A percentile compares a stretch with the other conserved stretches of the same genome.
Conservation (phyloP, 1,140 invertebrate genomes). For the Drosophila albomicans region DNA sequence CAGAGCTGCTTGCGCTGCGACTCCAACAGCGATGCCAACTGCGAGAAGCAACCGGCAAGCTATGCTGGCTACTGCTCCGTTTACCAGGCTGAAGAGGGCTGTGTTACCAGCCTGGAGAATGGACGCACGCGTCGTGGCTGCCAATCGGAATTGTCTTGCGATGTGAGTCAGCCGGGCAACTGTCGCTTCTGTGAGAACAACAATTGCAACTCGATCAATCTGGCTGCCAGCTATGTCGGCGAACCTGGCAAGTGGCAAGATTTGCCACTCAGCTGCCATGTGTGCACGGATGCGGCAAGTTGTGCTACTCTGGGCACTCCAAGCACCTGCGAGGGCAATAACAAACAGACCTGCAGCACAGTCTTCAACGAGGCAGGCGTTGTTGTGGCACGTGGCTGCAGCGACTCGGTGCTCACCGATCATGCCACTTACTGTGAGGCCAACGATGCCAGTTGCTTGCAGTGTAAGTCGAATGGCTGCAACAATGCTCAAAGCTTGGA, state of each 20-base stretch:
- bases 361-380: slow-evolving; percentile 54
- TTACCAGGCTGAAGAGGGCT: slow-evolving; percentile 56
- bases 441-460: slow-evolving; percentile 51
- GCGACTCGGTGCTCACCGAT: slow-evolving; percentile 49
- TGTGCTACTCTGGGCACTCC: slow-evolving; percentile 25
- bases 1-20: slow-evolving; percentile 69
- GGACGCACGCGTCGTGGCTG: slow-evolving; percentile 71
- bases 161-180: slow-evolving; percentile 43
- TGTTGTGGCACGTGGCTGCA: slow-evolving; percentile 70
- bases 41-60: slow-evolving; percentile 44
- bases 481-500: slow-evolving; percentile 57
- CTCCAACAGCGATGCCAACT: slow-evolving; percentile 53
- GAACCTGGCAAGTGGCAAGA: slow-evolving; percentile 76
- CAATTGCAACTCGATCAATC: slow-evolving; percentile 64
- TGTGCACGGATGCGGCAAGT: slow-evolving; percentile 43
- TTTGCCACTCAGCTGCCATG: slow-evolving; percentile 63
- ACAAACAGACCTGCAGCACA: slow-evolving; percentile 70
- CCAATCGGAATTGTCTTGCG: slow-evolving; percentile 65
- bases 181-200: slow-evolving; percentile 58
- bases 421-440: slow-evolving; percentile 62
- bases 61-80: slow-evolving; percentile 55
- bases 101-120: slow-evolving; percentile 58
- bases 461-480: slow-evolving; percentile 77
- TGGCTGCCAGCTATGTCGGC: slow-evolving; percentile 58
- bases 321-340: slow-evolving; percentile 65